These are phyloP conservation scores for Sebastes nivosus DNA, from an alignment of 2,797 vertebrate genomes.

Conservation along the genomic window DNA sequence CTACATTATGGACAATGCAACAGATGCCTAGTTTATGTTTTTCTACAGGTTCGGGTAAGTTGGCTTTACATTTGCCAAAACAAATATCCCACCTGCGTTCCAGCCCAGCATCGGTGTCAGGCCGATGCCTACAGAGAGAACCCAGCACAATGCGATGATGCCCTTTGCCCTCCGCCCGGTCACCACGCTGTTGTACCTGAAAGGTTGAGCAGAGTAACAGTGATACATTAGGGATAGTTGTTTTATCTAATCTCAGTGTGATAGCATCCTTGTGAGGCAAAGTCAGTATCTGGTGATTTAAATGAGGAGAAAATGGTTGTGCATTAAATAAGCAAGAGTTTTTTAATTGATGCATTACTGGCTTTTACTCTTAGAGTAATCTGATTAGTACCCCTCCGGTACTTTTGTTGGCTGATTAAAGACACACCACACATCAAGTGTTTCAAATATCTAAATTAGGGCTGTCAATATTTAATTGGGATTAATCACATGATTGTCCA, in stretches of 20 bases:
- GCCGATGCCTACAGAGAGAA: conserved; percentile 92
- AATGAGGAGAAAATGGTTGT: conserved; percentile 7
- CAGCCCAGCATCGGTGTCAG: conserved; percentile 96
- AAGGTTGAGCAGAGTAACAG: conserved; percentile 34
- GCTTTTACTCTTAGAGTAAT: background rate
- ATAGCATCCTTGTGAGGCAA: background rate
- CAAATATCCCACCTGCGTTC: conserved; percentile 78
- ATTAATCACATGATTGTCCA: too few relatives aligned
- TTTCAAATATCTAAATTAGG: background rate
- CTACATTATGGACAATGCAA: background rate
- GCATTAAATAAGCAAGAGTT: background rate
- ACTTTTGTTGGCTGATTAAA: background rate
- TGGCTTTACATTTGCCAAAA: background rate
- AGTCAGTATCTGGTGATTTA: conserved; percentile 32
- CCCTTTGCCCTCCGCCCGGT: conserved; percentile 90
- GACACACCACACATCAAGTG: background rate
- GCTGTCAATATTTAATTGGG: too few relatives aligned
- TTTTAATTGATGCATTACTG: background rate
- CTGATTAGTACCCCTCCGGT: background rate
- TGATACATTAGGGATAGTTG: background rate
- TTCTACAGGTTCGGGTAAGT: background rate
- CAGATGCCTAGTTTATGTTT: background rate
- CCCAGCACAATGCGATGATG: conserved; percentile 94
- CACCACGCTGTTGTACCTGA: conserved; percentile 94
- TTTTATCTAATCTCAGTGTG: conserved; percentile 32